Percentiles rank a stretch among this genome's conserved stretches.
Conservation (phyloP, 53 echinoderm and acorn worm species). For the Henricia sp. region DNA sequence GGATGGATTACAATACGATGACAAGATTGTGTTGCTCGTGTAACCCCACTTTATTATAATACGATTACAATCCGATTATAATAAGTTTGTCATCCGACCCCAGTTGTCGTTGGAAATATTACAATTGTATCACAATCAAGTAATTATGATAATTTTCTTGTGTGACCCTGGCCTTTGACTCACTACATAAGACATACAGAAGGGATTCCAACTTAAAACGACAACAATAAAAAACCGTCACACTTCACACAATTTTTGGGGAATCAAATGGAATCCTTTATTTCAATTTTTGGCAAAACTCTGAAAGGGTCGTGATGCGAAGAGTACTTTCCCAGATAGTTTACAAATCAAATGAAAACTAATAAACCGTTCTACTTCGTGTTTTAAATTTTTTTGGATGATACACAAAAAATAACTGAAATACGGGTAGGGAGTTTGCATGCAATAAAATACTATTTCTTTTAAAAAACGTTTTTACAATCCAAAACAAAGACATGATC, state of each 20-base stretch:
- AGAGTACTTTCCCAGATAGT: conserved; percentile 34
- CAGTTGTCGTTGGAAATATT: no score
- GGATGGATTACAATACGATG: no score
- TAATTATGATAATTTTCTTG: no score
- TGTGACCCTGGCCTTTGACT: no score
- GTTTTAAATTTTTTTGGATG: neutral
- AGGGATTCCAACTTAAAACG: neutral
- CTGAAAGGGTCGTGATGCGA: conserved; percentile 14
- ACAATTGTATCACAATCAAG: no score
- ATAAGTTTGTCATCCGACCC: no score
- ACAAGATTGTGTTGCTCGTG: no score
- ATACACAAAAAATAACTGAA: conserved; percentile 38
- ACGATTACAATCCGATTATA: no score
- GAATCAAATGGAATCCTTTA: conserved; percentile 62
- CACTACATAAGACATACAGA: no score
- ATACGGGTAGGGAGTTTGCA: conserved; percentile 20
- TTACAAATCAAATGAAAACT: conserved; percentile 19
- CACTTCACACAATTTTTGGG: conserved; percentile 30
- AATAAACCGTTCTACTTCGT: neutral
- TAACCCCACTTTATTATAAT: no score
- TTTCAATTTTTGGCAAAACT: conserved; percentile 56
- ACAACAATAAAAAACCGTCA: neutral
- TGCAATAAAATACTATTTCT: conserved; percentile 52
- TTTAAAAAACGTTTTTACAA: neutral
- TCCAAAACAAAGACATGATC: conserved; percentile 21